Percentiles rank a stretch among this genome's conserved stretches.
These are phyloP conservation scores for Zosterops pallidus DNA, from an alignment of 2,113 vertebrate genomes.

Conservation along the genomic window DNA sequence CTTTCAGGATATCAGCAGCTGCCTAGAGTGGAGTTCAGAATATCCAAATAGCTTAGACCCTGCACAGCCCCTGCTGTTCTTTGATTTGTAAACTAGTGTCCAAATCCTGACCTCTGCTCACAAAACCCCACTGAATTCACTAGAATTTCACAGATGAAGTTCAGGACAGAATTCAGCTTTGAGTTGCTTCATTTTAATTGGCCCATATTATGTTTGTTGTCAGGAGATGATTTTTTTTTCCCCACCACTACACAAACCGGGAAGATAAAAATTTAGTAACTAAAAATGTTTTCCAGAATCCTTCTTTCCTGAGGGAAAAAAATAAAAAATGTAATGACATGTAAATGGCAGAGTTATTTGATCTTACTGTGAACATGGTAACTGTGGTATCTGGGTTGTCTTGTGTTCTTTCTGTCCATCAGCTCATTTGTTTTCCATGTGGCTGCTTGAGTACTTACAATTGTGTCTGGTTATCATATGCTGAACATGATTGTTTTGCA, in stretches of 20 bases:
- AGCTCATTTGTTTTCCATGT: slow-evolving; percentile 35
- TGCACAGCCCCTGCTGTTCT: neutral
- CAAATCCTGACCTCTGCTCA: neutral
- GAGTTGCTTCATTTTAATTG: neutral
- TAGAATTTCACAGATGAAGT: neutral
- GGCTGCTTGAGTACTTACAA: neutral
- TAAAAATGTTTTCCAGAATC: neutral
- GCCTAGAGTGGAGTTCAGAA: neutral
- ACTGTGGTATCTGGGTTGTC: neutral
- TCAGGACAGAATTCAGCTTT: neutral
- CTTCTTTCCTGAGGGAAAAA: neutral
- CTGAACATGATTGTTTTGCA: neutral
- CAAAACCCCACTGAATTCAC: neutral
- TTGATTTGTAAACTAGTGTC: neutral
- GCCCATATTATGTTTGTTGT: neutral
- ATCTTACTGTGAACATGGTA: neutral
- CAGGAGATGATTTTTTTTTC: neutral
- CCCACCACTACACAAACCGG: neutral
- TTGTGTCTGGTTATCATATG: slow-evolving; percentile 40
- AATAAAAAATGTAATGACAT: neutral
- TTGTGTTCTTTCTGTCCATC: neutral
- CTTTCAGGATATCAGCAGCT: neutral
- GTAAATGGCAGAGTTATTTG: slow-evolving; percentile 1
- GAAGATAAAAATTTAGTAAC: neutral
- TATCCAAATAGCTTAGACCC: neutral